Evolutionary conservation across 2,113 vertebrate species (phyloP).

Genomic region (Phoenicopterus ruber): DNA sequence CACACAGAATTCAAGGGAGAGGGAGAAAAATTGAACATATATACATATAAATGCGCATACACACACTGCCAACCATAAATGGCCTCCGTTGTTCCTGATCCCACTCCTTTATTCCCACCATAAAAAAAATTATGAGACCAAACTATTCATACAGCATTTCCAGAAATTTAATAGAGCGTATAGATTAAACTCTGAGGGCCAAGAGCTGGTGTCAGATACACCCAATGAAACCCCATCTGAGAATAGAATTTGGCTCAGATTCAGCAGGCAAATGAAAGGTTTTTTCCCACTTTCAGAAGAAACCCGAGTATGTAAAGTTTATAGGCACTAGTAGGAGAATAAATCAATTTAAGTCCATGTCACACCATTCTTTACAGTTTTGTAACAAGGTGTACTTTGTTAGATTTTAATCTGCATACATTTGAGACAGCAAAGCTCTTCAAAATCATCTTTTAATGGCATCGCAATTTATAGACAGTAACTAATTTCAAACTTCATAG

Average conservation of each 20-base stretch:
- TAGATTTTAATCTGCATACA: constrained; percentile 85
- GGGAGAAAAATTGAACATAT: not conserved
- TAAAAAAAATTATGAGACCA: constrained; percentile 56
- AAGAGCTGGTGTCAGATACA: constrained; percentile 39
- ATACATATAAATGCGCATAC: not conserved
- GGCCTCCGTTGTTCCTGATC: not conserved
- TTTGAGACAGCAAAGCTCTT: constrained; percentile 81
- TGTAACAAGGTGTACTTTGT: constrained; percentile 84
- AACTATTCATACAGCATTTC: constrained; percentile 37
- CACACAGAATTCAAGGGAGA: not conserved
- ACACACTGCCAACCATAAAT: not conserved
- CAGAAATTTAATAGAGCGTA: constrained; percentile 48
- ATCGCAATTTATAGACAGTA: constrained; percentile 87
- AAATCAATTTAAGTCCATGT: constrained; percentile 78
- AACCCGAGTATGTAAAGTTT: constrained; percentile 65
- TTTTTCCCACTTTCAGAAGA: constrained; percentile 62
- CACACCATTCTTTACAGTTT: constrained; percentile 77
- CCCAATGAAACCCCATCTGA: constrained; percentile 39
- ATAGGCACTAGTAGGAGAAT: constrained; percentile 70
- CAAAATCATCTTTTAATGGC: constrained; percentile 86
- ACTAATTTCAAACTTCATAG: constrained; percentile 92
- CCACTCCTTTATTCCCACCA: constrained; percentile 40
- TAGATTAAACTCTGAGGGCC: constrained; percentile 57
- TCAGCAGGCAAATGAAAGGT: constrained; percentile 33
- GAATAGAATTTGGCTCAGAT: constrained; percentile 43